Evolutionary conservation across 1,140 invertebrate genomes (phyloP).

Genomic region (Luehdorfia chinensis): DNA sequence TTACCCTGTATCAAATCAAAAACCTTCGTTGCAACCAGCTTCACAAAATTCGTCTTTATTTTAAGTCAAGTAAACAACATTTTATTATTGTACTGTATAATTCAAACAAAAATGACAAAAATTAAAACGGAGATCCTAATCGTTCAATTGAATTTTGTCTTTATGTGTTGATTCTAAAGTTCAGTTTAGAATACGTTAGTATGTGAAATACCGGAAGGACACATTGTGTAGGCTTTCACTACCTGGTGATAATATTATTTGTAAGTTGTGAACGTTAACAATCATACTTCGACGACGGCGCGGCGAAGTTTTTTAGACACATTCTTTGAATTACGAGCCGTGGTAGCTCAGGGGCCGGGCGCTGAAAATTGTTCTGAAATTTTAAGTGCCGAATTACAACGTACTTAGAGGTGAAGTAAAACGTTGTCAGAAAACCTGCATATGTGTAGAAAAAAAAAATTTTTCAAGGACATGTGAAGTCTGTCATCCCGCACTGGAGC

Average conservation of each 20-base stretch:
- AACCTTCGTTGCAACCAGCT: slow-evolving; percentile 28
- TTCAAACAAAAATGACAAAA: slow-evolving; percentile 4
- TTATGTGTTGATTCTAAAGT: slow-evolving; percentile 9
- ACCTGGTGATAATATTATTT: slow-evolving; percentile 72
- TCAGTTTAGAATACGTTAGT: slow-evolving; percentile 4
- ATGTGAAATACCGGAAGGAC: slow-evolving; percentile 62
- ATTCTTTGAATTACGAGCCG: too few relatives aligned
- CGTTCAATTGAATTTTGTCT: slow-evolving; percentile 4
- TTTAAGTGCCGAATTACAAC: too few relatives aligned
- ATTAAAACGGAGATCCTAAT: background rate
- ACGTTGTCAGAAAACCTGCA: too few relatives aligned
- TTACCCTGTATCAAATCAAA: slow-evolving; percentile 49
- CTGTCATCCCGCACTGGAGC: too few relatives aligned
- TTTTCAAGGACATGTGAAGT: too few relatives aligned
- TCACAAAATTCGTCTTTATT: slow-evolving; percentile 24
- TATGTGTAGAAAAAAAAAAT: too few relatives aligned
- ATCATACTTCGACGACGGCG: slow-evolving; percentile 39
- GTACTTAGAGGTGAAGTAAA: too few relatives aligned
- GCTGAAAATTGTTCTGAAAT: too few relatives aligned
- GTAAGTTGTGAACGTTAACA: slow-evolving; percentile 56
- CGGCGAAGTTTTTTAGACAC: slow-evolving; percentile 10
- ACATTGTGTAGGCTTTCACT: slow-evolving; percentile 63
- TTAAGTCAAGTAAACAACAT: slow-evolving; percentile 17
- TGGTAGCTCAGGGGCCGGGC: too few relatives aligned
- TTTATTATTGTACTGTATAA: slow-evolving; percentile 12